Conservation (phyloP, 1,140 invertebrate genomes). For the Fragariocoptes setiger region DNA sequence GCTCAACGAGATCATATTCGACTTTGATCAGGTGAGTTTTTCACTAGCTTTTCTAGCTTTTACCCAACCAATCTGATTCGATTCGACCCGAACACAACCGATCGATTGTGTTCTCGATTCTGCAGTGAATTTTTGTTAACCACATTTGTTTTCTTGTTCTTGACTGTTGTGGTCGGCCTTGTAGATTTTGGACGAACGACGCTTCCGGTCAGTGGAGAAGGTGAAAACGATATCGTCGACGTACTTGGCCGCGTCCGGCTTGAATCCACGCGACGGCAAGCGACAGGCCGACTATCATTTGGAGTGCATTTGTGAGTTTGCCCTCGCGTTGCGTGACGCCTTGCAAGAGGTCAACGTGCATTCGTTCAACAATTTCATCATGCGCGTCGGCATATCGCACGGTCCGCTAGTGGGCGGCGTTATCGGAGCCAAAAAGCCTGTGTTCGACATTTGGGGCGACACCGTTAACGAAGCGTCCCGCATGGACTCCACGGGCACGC, state of each 20-base stretch:
- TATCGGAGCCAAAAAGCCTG: slow-evolving; percentile 80
- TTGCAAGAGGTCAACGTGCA: slow-evolving; percentile 74
- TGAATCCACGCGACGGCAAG: slow-evolving; percentile 34
- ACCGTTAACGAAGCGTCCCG: slow-evolving; percentile 70
- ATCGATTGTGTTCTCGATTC: not conserved
- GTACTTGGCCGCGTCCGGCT: slow-evolving; percentile 94
- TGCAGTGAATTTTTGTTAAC: slow-evolving; percentile 2
- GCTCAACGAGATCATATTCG: slow-evolving; percentile 81
- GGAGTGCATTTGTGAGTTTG: slow-evolving; percentile 65
- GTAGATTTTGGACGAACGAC: slow-evolving; percentile 54
- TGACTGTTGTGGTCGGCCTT: too few species aligned
- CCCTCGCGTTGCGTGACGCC: slow-evolving; percentile 55
- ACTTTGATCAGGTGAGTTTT: slow-evolving; percentile 23
- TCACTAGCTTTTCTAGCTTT: not conserved
- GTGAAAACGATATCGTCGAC: slow-evolving; percentile 87
- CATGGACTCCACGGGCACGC: slow-evolving; percentile 62
- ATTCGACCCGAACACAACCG: too few species aligned
- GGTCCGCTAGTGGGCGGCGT: slow-evolving; percentile 83
- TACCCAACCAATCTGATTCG: not conserved
- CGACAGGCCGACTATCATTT: slow-evolving; percentile 25
- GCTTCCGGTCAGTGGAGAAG: slow-evolving; percentile 77
- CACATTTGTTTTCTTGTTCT: slow-evolving; percentile 8
- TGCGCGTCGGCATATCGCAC: slow-evolving; percentile 65
- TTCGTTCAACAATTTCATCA: slow-evolving; percentile 83
- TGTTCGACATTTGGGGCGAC: slow-evolving; percentile 94